Base-by-base conservation (phyloP, 2,888 invertebrate genomes). In the Cataglyphis albicans region DNA sequence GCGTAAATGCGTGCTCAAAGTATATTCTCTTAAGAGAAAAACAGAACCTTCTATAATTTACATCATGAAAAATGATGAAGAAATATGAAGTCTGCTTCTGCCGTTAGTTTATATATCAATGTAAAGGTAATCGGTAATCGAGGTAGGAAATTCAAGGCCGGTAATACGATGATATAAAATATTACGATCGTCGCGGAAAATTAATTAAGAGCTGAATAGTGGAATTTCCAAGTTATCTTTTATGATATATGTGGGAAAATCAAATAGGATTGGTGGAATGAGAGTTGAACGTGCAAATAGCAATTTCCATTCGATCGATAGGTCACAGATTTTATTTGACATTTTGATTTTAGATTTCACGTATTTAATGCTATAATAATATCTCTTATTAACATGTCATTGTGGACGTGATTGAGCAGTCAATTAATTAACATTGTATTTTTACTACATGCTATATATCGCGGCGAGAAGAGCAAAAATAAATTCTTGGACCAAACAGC, bases 261-360 rank as follows among this genome's bases (percentile, higher is more conserved):
- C 44, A 65, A 57, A 65, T 57, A 74, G 32, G 55, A 55, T 81
- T 35, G 25, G 55, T 25, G 12, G 59, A 75, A 65, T 59, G 55
- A 18, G 64, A 18, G 32, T 74, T 64, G 65, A 63, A 55, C 38
- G 32, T 18, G 44, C 57, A 81, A 74, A 74, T 65, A 57, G 74
- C 65, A 81, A 81, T 81, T 81, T 75, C 74, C 35, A 52, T 81
- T 18, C 65, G 75, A 67, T 81, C 81, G 81, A 81, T 75, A 75
- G 59, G 44, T 81, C 65, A 41, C 55, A 41, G 41, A 67, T 67
- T 76, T 75, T 29, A 75, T 38, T 55, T 3, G 52, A 4, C 48
- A 6, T 38, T 64, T 48, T 18, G 25, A 55, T 76, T 29, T 76
- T n/a, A 52, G 52, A 29, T 41, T 55, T 67, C 15, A 15, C 29